Percentiles rank a stretch among this genome's conserved stretches.
Conservation (phyloP, 1,140 invertebrate species). For the Reticulitermes speratus region DNA sequence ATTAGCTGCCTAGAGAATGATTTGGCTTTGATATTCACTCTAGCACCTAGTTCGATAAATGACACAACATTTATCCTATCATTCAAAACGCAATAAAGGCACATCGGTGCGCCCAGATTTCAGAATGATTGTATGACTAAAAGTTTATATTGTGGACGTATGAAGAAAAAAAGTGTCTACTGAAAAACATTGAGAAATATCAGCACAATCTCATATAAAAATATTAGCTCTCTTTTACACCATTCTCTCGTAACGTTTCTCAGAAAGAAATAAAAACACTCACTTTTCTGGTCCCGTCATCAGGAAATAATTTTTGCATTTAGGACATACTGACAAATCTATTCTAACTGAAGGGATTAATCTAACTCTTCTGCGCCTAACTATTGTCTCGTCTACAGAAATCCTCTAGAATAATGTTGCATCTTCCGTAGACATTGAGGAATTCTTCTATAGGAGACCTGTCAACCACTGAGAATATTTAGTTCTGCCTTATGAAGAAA, state of each 20-base stretch:
- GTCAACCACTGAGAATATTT: too few species aligned
- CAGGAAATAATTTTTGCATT: background rate
- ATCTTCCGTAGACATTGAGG: too few species aligned
- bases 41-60: too few species aligned
- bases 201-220: background rate
- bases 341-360: background rate
- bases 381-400: background rate
- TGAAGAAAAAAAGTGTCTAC: background rate
- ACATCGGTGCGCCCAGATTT: background rate
- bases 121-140: background rate
- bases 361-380: too few species aligned
- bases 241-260: background rate
- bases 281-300: background rate
- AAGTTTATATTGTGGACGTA: too few species aligned
- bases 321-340: background rate
- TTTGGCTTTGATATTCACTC: too few species aligned
- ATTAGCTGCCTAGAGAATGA: background rate
- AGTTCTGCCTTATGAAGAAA: too few species aligned
- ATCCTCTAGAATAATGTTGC: too few species aligned
- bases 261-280: background rate
- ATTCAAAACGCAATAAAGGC: background rate
- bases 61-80: background rate
- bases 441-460: too few species aligned
- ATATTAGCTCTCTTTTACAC: background rate
- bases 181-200: background rate